Evolutionary conservation across 2,797 vertebrate species (phyloP).

Genomic region (Astyanax mexicanus): DNA sequence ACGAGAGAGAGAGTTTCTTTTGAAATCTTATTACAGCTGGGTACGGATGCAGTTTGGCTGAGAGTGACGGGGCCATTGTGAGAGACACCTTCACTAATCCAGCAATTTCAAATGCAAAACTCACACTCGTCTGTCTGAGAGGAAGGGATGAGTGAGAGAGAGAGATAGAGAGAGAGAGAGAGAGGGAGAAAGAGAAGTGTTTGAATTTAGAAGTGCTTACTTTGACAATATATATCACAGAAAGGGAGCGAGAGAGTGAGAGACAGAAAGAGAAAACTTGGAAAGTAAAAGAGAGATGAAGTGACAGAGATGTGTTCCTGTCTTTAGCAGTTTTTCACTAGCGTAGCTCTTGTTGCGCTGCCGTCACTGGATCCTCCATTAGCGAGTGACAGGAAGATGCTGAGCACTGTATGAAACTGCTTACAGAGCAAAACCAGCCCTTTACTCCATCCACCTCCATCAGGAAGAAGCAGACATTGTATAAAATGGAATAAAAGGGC

Average conservation of each 20-base stretch:
- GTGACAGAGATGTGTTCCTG: neutral
- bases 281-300: neutral
- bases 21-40: constrained; percentile 33
- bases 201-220: no score
- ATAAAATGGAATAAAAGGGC: no score
- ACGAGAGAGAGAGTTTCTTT: neutral
- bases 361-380: neutral
- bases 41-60: constrained; percentile 19
- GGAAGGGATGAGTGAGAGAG: neutral
- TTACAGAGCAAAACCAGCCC: neutral
- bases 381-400: neutral
- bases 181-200: no score
- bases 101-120: constrained; percentile 40
- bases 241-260: neutral
- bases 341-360: neutral
- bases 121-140: constrained; percentile 4
- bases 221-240: no score
- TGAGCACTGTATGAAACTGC: neutral
- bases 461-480: no score
- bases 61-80: constrained; percentile 6
- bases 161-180: neutral
- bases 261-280: neutral
- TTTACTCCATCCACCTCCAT: neutral
- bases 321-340: neutral
- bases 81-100: constrained; percentile 41